Evolutionary conservation across 2,113 vertebrate genomes (phyloP), one percentile per base, ranked within the genome.

Genomic region (Sorex araneus): DNA sequence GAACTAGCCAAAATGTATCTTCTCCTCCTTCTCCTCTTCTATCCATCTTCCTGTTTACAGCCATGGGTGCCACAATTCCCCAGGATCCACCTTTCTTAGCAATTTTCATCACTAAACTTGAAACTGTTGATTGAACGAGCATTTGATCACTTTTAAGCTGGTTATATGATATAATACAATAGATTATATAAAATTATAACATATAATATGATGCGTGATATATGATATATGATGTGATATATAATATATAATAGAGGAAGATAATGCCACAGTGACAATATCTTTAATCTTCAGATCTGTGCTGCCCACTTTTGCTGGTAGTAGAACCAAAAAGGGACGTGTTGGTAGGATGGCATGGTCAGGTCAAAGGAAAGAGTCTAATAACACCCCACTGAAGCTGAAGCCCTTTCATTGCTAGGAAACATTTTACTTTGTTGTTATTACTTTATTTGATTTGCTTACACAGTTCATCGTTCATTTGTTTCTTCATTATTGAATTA

Each of bases 401-500:
- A 34, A 57, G 4, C 32, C 43, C 71, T 34, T 70, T 57, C n/a
- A 10, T 63, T 28, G 18, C 54, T 64, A 28, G 16, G 2, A 21
- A 73, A 28, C 32, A 79, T 50, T 71, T 27, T 36, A 79, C 19
- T 74, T 83, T 79, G 36, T 18, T 57, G 43, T 57, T 74, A 27
- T 69, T 67, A 32, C 45, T 69, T 60, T 60, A 50, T 60, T 60
- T 57, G 54, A 60, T 23, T 79, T 93, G 32, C 43, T 79, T 73
- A 79, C 8, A 84, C n/a, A 66, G 23, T 70, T 88, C 71, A 69
- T 30, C 47, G 13, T 88, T 60, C 27, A 82, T 77, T 83, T 88
- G 67, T 70, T 93, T 11, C 18, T 15, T 50, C 23, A 57, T 50
- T 64, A 43, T 67, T 66, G 43, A 69, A 34, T 11, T 30, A 30